phyloP scores from a whole-genome alignment of 2,888 invertebrate species.

The Sarcophaga variegata region DNA sequence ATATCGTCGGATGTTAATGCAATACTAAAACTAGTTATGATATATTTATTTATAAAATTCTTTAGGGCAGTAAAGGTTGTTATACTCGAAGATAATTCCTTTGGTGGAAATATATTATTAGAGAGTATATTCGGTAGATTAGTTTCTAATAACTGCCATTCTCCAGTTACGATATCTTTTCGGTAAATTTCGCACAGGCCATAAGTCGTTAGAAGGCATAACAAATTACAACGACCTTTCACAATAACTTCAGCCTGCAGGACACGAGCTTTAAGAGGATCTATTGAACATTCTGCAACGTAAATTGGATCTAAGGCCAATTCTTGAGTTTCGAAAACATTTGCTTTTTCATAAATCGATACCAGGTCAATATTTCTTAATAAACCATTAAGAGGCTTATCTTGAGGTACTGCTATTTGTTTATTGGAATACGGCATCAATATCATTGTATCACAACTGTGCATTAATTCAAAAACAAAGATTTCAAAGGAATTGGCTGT shows the following conservation, averaged over 20 bases:
- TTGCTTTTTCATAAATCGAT: slow-evolving; percentile 71
- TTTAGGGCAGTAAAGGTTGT: slow-evolving; percentile 71
- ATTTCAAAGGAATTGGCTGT: slow-evolving; percentile 72
- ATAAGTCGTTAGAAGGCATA: slow-evolving; percentile 73
- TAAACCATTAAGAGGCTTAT: slow-evolving; percentile 72
- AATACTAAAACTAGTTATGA: slow-evolving; percentile 77
- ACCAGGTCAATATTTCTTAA: slow-evolving; percentile 72
- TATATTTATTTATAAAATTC: slow-evolving; percentile 72
- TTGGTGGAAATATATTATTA: slow-evolving; percentile 66
- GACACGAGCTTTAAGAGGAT: slow-evolving; percentile 70
- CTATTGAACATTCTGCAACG: slow-evolving; percentile 72
- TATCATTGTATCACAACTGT: slow-evolving; percentile 61
- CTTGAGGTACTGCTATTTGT: slow-evolving; percentile 51
- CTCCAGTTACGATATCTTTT: slow-evolving; percentile 63
- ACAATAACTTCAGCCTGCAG: slow-evolving; percentile 70
- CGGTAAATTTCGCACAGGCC: slow-evolving; percentile 75
- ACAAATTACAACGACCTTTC: slow-evolving; percentile 65
- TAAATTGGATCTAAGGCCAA: slow-evolving; percentile 76
- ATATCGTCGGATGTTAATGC: background rate
- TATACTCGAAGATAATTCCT: slow-evolving; percentile 45
- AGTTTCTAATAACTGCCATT: slow-evolving; percentile 71
- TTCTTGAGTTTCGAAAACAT: slow-evolving; percentile 74
- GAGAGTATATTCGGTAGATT: slow-evolving; percentile 67
- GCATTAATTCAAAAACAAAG: slow-evolving; percentile 73
- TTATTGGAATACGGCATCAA: slow-evolving; percentile 74